A percentile compares a stretch with the other conserved stretches of the same genome.
phyloP scores from a whole-genome alignment of 2,797 vertebrate species.

The Chiloscyllium punctatum region DNA sequence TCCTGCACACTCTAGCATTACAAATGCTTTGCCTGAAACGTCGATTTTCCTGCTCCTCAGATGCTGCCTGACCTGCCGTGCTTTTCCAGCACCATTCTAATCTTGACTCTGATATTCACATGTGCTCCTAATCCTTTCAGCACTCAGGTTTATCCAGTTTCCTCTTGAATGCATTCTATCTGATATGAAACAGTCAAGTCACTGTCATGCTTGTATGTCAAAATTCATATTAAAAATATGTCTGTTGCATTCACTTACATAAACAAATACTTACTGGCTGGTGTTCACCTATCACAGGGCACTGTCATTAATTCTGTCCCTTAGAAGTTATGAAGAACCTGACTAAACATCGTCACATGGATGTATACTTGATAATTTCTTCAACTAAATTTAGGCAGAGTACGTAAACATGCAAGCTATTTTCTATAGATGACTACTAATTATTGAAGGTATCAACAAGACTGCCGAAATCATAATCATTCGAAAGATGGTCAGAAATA shows the following conservation, averaged over 20 bases:
- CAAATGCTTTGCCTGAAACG: no score
- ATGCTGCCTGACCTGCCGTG: no score
- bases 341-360: neutral
- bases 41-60: no score
- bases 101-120: neutral
- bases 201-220: neutral
- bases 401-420: neutral
- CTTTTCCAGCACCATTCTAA: no score
- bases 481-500: neutral
- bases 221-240: neutral
- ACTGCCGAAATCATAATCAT: neutral
- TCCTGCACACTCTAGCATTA: no score
- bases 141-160: neutral
- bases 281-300: neutral
- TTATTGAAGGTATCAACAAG: neutral
- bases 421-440: neutral
- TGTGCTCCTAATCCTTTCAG: neutral
- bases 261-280: neutral
- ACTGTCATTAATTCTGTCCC: neutral
- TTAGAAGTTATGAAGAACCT: neutral
- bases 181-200: neutral
- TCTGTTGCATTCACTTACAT: neutral
- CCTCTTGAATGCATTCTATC: neutral
- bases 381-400: neutral
- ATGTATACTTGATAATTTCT: neutral